phyloP scores from a whole-genome alignment of 92 coral and sea anemone species.

The Galaxea fascicularis region DNA sequence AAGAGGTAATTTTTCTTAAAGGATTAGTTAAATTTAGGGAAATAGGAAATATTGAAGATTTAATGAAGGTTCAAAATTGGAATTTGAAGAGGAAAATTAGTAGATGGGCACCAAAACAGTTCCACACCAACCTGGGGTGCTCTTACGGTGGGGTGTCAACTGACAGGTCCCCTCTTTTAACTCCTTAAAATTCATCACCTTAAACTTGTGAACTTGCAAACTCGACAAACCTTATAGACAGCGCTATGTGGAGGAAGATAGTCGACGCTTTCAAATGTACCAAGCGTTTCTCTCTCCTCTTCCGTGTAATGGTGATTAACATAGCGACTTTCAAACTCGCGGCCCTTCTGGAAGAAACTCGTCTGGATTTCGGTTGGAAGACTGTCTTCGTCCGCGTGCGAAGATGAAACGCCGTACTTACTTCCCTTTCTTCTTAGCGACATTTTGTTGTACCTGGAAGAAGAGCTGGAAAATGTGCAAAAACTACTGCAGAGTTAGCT shows the following conservation, averaged over 20 bases:
- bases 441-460: background rate
- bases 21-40: too few species aligned
- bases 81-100: too few species aligned
- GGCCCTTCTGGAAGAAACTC: conserved; percentile 94
- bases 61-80: too few species aligned
- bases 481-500: too few species aligned
- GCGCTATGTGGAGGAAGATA: conserved; percentile 97
- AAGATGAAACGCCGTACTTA: conserved; percentile 87
- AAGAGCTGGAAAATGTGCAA: background rate
- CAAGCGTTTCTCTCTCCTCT: conserved; percentile 88
- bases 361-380: conserved; percentile 81
- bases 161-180: too few species aligned
- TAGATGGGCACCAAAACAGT: too few species aligned
- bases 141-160: too few species aligned
- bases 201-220: background rate
- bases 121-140: too few species aligned
- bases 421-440: conserved; percentile 41
- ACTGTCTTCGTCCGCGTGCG: conserved; percentile 94
- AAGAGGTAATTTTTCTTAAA: too few species aligned
- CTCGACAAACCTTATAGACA: conserved; percentile 84
- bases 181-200: too few species aligned
- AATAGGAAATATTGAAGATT: too few species aligned
- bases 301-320: conserved; percentile 97
- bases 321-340: conserved; percentile 97
- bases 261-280: conserved; percentile 96